Conservation (phyloP, 2,113 vertebrate genomes). For the Polypterus bichir region DNA sequence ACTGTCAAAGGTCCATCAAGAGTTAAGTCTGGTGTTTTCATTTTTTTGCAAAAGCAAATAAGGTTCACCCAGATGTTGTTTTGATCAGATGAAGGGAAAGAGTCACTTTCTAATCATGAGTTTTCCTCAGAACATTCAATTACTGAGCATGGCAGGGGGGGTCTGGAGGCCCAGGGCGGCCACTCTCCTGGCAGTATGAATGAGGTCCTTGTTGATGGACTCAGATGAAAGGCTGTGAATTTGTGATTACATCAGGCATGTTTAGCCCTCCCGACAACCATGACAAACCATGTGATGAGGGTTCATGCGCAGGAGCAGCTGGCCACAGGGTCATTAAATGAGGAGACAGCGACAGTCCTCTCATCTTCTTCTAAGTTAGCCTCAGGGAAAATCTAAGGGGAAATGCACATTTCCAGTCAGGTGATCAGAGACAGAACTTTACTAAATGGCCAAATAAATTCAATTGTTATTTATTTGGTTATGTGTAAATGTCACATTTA, state of each 20-base stretch:
- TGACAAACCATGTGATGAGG: conserved; percentile 42
- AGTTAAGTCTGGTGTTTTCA: neutral
- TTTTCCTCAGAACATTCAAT: conserved; percentile 63
- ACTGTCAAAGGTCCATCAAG: no score
- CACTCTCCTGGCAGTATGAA: conserved; percentile 47
- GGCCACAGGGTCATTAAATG: conserved; percentile 14
- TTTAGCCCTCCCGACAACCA: conserved; percentile 35
- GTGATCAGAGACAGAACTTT: neutral
- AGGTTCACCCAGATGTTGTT: conserved; percentile 18
- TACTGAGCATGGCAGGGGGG: conserved; percentile 47
- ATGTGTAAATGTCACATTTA: no score
- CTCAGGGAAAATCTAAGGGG: no score
- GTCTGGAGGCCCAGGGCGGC: conserved; percentile 39
- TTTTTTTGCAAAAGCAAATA: neutral
- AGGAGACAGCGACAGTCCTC: neutral
- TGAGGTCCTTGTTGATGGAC: conserved; percentile 43
- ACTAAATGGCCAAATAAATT: no score
- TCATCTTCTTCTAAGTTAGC: no score
- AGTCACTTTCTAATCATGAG: conserved; percentile 61
- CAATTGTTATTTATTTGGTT: no score
- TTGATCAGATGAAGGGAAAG: conserved; percentile 21
- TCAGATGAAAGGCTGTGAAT: conserved; percentile 44
- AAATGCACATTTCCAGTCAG: neutral
- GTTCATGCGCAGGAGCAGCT: conserved; percentile 43
- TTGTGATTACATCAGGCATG: conserved; percentile 32